A percentile compares a stretch with the other conserved stretches of the same genome.
These are phyloP conservation scores for Lissocephala sabroskyi DNA, from an alignment of 2,888 invertebrate species.

Conservation along the genomic window DNA sequence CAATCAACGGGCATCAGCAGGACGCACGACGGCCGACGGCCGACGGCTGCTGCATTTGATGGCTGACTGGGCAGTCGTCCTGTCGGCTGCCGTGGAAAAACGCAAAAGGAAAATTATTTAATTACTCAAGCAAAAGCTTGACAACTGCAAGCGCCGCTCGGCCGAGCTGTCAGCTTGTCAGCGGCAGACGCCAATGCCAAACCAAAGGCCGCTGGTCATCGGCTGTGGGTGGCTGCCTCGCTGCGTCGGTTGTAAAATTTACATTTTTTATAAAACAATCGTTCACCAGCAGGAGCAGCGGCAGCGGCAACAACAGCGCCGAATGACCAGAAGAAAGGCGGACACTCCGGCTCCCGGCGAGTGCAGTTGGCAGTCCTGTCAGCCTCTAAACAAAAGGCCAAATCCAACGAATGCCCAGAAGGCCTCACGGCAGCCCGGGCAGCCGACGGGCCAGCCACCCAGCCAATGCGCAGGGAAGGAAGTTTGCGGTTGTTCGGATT, in stretches of 20 bases:
- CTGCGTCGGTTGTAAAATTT: background rate
- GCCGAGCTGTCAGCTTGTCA: conserved; percentile 11
- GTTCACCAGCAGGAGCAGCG: no score
- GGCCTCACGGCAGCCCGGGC: no score
- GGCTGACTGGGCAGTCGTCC: conserved; percentile 37
- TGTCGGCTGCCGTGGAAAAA: conserved; percentile 38
- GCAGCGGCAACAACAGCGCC: no score
- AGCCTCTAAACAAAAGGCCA: conserved; percentile 45
- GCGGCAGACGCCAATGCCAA: conserved; percentile 38
- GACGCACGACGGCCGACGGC: no score
- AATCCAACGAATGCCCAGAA: no score
- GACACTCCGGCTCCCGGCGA: no score
- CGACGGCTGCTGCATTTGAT: conserved; percentile 30
- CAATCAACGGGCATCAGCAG: conserved; percentile 5
- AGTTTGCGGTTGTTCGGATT: no score
- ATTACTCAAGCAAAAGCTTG: conserved; percentile 69
- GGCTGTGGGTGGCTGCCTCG: background rate
- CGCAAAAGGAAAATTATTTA: conserved; percentile 64
- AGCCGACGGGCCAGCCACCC: no score
- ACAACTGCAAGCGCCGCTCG: conserved; percentile 56
- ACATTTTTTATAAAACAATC: no score
- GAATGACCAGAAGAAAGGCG: no score
- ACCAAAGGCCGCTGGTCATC: conserved; percentile 29
- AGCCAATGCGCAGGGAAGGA: no score
- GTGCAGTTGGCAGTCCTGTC: conserved; percentile 48